Evolutionary conservation across 2,797 vertebrate species (phyloP).

Genomic region (Meda fulgida): DNA sequence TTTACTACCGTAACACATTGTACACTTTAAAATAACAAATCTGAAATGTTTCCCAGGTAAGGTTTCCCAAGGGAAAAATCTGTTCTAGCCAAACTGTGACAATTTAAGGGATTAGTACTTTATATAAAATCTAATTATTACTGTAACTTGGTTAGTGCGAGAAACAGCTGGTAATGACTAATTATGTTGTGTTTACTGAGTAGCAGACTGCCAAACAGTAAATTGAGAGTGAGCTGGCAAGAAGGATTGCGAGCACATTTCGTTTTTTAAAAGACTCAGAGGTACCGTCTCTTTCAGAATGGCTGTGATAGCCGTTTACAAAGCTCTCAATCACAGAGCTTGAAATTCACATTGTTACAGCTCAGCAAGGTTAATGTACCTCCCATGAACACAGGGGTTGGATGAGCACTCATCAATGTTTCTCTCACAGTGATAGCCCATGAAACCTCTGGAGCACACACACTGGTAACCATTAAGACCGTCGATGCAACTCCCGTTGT

Average conservation of each 20-base stretch:
- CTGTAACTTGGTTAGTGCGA: slow-evolving; percentile 51
- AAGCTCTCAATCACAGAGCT: slow-evolving; percentile 31
- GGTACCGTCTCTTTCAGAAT: slow-evolving; percentile 9
- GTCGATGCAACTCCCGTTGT: slow-evolving; percentile 79
- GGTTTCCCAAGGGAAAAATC: background rate
- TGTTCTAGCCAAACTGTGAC: background rate
- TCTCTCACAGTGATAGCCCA: slow-evolving; percentile 77
- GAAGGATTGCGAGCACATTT: slow-evolving; percentile 69
- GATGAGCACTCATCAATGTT: slow-evolving; percentile 83
- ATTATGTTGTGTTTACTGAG: slow-evolving; percentile 70
- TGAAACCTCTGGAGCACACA: slow-evolving; percentile 79
- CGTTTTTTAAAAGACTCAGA: slow-evolving; percentile 67
- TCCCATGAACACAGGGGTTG: slow-evolving; percentile 85
- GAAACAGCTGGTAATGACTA: slow-evolving; percentile 45
- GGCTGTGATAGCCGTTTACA: slow-evolving; percentile 19
- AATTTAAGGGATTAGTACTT: slow-evolving; percentile 3
- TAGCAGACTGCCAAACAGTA: slow-evolving; percentile 68
- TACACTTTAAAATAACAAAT: background rate
- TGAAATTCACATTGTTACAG: slow-evolving; percentile 5
- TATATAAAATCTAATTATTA: slow-evolving; percentile 19
- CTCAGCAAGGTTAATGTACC: slow-evolving; percentile 67
- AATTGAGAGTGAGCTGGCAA: slow-evolving; percentile 73
- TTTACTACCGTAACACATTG: background rate
- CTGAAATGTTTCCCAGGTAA: background rate
- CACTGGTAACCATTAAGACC: slow-evolving; percentile 76